phyloP scores from a whole-genome alignment of 2,797 vertebrate species.

The Acanthornis magna region DNA sequence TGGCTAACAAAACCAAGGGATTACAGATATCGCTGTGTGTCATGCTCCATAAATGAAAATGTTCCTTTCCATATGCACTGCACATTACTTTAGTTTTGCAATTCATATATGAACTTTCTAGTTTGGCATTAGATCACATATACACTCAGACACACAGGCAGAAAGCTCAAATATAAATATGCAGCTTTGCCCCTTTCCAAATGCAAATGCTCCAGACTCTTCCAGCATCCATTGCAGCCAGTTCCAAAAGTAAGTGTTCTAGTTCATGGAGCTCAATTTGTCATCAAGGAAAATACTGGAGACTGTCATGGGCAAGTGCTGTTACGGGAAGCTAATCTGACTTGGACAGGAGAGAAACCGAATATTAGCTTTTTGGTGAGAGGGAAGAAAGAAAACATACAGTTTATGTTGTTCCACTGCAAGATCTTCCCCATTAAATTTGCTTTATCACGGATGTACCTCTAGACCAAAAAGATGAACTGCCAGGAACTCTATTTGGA shows the following conservation, averaged over 20 bases:
- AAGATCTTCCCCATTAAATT: neutral
- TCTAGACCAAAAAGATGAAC: slow-evolving; percentile 14
- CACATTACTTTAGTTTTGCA: neutral
- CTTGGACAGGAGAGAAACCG: slow-evolving; percentile 42
- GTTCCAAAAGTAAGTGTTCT: neutral
- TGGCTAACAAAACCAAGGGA: neutral
- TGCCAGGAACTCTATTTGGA: slow-evolving; percentile 31
- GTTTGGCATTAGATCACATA: slow-evolving; percentile 46
- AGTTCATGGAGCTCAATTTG: slow-evolving; percentile 29
- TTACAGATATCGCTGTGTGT: neutral
- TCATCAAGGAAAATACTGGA: slow-evolving; percentile 36
- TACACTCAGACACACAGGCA: neutral
- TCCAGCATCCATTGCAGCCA: slow-evolving; percentile 2
- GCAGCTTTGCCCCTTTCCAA: slow-evolving; percentile 20
- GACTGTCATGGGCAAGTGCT: slow-evolving; percentile 24
- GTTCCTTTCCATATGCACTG: neutral
- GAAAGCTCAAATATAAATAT: neutral
- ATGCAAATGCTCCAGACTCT: slow-evolving; percentile 4
- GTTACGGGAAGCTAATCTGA: slow-evolving; percentile 33
- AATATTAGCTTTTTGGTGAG: slow-evolving; percentile 21
- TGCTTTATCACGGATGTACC: neutral
- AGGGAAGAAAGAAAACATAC: neutral
- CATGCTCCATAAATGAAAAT: neutral
- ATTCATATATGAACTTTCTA: slow-evolving; percentile 20
- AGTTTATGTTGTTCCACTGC: neutral